Evolutionary conservation across 2,797 vertebrate genomes (phyloP), one percentile per base, ranked within the genome.

Genomic region (Crax fasciolata): DNA sequence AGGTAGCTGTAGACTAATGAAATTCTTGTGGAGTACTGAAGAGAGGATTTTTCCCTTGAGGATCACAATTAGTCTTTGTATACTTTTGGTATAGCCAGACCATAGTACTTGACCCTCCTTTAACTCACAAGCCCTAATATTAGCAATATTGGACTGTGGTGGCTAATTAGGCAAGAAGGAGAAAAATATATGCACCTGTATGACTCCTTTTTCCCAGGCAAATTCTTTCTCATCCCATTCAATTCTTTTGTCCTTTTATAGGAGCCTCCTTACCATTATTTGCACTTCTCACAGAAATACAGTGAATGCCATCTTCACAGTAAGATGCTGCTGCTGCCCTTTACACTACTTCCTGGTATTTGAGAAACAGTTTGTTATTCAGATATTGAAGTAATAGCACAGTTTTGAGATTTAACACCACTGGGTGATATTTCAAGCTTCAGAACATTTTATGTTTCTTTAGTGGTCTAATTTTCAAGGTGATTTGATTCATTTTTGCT

Each of bases 371-470:
- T 61, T 43, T 20, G 3, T 46, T 57, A 74, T 87, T 86, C 81
- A 84, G 51, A 66, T 84, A 67, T 66, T 73, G 68, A 92, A 93
- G 78, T 80, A 71, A 77, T 74, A 51, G 32, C 35, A 84, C 9
- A 73, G 55, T 63, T 78, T 46, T 44, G 58, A 78, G 73, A 86
- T 70, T 78, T 86, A 85, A 89, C 30, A 59, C 66, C 58, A 54
- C 8, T 73, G 63, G 27, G 19, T 96, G 76, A 80, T 86, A 92
- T 88, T 93, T 96, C 59, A 75, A 94, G 46, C 63, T 80, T 81
- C 79, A 79, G 62, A 87, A 93, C 18, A 55, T 51, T 85, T 93
- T 91, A 73, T 78, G n/a, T 72, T 93, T 92, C 79, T 89, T 71
- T 70, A 90, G 51, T 49, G 15, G 43, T 80, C 41, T 90, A 57